phyloP scores from a whole-genome alignment of 2,888 invertebrate species.

The Spisula subtruncata region DNA sequence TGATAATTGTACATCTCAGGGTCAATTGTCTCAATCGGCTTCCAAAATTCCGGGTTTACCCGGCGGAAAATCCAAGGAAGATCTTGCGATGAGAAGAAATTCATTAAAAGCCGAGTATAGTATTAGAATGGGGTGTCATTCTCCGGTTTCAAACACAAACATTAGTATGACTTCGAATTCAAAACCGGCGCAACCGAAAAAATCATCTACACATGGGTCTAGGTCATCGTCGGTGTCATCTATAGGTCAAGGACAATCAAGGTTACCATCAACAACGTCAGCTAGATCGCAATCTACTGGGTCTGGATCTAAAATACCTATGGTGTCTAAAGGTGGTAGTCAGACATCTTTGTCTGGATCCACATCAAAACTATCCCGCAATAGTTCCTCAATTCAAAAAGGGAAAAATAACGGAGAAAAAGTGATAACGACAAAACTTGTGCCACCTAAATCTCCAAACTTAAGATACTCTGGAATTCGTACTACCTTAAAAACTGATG shows the following conservation, averaged over 20 bases:
- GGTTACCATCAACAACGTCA: constrained; percentile 54
- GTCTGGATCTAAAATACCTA: constrained; percentile 61
- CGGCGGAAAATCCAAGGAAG: constrained; percentile 42
- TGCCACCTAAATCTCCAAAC: constrained; percentile 61
- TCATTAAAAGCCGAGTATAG: constrained; percentile 72
- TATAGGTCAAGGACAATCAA: constrained; percentile 58
- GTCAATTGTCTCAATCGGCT: constrained; percentile 40
- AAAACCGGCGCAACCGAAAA: constrained; percentile 39
- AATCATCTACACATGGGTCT: constrained; percentile 34
- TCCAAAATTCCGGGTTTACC: constrained; percentile 61
- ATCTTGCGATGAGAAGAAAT: constrained; percentile 56
- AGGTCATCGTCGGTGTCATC: constrained; percentile 55
- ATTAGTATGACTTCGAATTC: constrained; percentile 33
- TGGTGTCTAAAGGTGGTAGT: constrained; percentile 37
- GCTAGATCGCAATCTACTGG: constrained; percentile 54
- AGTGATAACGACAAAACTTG: constrained; percentile 42
- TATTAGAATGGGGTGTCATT: constrained; percentile 73
- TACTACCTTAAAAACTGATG: constrained; percentile 65
- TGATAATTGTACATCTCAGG: constrained; percentile 51
- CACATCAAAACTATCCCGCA: constrained; percentile 4
- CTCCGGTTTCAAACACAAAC: constrained; percentile 58
- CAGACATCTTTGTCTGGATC: not conserved
- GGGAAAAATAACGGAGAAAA: constrained; percentile 19
- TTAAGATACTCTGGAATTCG: constrained; percentile 64
- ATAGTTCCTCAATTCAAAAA: constrained; percentile 3